Conservation (phyloP, 30 jellyfish, hydroid and myxozoan species). For the Sanderia malayensis region DNA sequence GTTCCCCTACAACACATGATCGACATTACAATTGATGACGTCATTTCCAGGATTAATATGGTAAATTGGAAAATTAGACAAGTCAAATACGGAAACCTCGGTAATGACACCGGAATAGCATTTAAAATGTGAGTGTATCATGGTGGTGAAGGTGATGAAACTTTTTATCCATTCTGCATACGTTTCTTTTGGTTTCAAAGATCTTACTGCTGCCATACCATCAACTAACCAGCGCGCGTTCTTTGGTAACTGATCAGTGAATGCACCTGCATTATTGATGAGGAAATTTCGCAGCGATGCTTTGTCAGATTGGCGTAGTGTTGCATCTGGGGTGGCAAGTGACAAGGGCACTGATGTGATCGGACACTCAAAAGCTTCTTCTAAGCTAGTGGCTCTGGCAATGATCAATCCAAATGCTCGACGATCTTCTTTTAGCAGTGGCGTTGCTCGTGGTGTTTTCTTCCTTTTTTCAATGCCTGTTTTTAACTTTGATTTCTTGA, state of each 20-base stretch:
- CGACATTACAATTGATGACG: too few species aligned
- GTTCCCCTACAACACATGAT: too few species aligned
- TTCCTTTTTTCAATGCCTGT: slow-evolving; percentile 15
- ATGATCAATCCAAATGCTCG: slow-evolving; percentile 47
- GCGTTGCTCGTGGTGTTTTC: slow-evolving; percentile 14
- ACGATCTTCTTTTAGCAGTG: slow-evolving; percentile 39
- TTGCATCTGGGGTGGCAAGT: slow-evolving; percentile 24
- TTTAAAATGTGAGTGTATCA: too few species aligned
- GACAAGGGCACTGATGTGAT: too few species aligned
- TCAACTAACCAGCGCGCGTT: slow-evolving; percentile 20
- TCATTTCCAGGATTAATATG: too few species aligned
- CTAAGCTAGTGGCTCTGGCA: slow-evolving; percentile 31
- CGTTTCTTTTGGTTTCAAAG: too few species aligned
- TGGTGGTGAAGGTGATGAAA: slow-evolving; percentile 1
- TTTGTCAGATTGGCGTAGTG: slow-evolving; percentile 29
- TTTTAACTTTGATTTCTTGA: background rate
- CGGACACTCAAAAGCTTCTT: too few species aligned
- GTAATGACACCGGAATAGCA: too few species aligned
- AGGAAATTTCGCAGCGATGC: slow-evolving; percentile 29
- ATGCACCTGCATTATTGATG: background rate
- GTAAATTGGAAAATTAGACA: too few species aligned
- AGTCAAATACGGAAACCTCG: too few species aligned
- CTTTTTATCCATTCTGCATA: too few species aligned
- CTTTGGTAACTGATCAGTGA: slow-evolving; percentile 7
- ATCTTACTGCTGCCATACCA: slow-evolving; percentile 37